phyloP scores from a whole-genome alignment of 1,140 invertebrate species.

The Halictus rubicundus region DNA sequence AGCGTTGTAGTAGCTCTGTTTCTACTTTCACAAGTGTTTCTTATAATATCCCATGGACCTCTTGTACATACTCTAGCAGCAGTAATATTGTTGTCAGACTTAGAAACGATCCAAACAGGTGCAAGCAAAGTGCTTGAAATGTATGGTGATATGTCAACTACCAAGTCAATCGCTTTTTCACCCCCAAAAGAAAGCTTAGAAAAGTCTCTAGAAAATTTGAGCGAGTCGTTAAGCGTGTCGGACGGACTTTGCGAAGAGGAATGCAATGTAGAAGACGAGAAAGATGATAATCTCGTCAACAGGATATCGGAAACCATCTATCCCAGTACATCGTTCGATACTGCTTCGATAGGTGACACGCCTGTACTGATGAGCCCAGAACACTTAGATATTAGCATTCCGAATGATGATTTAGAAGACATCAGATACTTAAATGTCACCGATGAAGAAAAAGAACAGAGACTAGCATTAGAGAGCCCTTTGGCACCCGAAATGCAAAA shows the following conservation, averaged over 20 bases:
- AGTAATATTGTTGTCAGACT: slow-evolving; percentile 91
- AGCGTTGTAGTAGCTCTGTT: slow-evolving; percentile 95
- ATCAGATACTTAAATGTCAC: slow-evolving; percentile 88
- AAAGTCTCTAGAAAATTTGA: slow-evolving; percentile 83
- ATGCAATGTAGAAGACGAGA: slow-evolving; percentile 8
- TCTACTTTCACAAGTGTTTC: slow-evolving; percentile 96
- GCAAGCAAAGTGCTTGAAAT: slow-evolving; percentile 88
- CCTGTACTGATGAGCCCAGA: slow-evolving; percentile 37
- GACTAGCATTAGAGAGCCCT: slow-evolving; percentile 81
- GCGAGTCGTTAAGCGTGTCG: slow-evolving; percentile 47
- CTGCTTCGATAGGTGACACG: slow-evolving; percentile 20
- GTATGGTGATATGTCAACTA: slow-evolving; percentile 80
- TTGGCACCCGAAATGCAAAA: slow-evolving; percentile 56
- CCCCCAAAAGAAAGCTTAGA: slow-evolving; percentile 85
- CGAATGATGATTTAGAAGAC: slow-evolving; percentile 66
- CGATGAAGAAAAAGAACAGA: slow-evolving; percentile 94
- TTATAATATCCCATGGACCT: slow-evolving; percentile 94
- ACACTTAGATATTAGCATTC: slow-evolving; percentile 38
- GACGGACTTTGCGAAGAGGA: slow-evolving; percentile 36
- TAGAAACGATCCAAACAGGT: slow-evolving; percentile 86
- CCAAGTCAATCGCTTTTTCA: slow-evolving; percentile 77
- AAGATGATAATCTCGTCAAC: slow-evolving; percentile 68
- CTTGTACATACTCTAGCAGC: slow-evolving; percentile 93
- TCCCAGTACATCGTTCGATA: slow-evolving; percentile 56
- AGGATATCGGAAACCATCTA: slow-evolving; percentile 76